Base-by-base conservation (phyloP, 92 coral and sea anemone genomes). In the Isaurus tuberculatus region DNA sequence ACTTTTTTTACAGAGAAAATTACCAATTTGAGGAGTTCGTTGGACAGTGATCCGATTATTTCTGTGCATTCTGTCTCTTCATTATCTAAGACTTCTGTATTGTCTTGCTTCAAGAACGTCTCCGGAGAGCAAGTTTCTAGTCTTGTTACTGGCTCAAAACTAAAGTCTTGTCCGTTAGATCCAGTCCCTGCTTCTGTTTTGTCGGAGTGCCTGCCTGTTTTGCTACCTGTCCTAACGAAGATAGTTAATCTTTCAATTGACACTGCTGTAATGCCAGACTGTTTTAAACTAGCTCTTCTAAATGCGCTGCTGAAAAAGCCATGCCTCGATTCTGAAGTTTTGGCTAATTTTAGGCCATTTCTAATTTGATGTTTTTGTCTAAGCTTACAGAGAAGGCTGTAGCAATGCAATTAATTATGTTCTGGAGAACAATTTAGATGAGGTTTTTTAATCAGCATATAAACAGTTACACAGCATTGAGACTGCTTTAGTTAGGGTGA, bases 231-330 rank as follows among this genome's bases (percentile, higher is more conserved):
- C 42, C 42, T 36, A 36, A 36, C 42, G 42, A 36, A 36, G 42
- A 36, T 36, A 36, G 42, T 36, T 36, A 36, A 36, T 36, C 42
- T 36, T 36, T 36, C 42, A 36, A 3, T 36, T 36, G 42, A 36
- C 42, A 36, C 42, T 36, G 86, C 68, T 70, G 69, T 70, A 49
- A 51, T 83, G 29, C 86, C 86, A n/a, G 86, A 70, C 43, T 48
- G 53, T 42, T 83, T 83, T 65, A 83, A 83, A 70, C 70, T 83
- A 57, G 86, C 71, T 31, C 32, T 71, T 29, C 65, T 83, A 36
- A 70, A 83, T 32, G 70, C 80, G 10, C 34, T 83, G 61, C 80
- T 83, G 79, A 83, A 83, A 66, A 83, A 83, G 68, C 16, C 86
- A 16, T 33, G 58, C 72, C 86, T 83, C 57, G 80, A 83, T 53